Conservation (phyloP, 2,797 vertebrate species). For the Sphenodon punctatus region DNA sequence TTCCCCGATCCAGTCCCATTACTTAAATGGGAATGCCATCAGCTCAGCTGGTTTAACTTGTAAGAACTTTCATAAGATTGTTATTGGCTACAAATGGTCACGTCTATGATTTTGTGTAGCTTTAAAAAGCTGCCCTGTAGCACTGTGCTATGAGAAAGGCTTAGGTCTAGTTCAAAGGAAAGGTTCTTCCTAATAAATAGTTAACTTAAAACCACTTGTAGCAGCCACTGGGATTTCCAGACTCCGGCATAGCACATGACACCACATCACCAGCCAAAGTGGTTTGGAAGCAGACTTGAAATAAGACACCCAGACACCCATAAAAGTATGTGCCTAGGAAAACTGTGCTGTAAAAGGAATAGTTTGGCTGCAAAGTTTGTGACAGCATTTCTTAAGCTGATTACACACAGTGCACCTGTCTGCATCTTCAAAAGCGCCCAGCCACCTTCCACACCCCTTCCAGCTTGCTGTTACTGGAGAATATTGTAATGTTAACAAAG, state of each 20-base stretch:
- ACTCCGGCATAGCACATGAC: not conserved
- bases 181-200: not conserved
- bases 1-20: no score
- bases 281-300: not conserved
- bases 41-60: not conserved
- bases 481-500: not conserved
- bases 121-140: no score
- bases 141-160: no score
- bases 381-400: constrained; percentile 30
- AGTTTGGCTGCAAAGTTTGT: constrained; percentile 22
- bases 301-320: not conserved
- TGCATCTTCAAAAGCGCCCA: constrained; percentile 4
- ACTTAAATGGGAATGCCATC: not conserved
- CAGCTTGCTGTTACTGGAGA: constrained; percentile 34
- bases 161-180: not conserved
- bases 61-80: not conserved
- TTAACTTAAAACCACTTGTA: not conserved
- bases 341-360: not conserved
- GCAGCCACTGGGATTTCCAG: not conserved
- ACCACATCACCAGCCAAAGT: not conserved
- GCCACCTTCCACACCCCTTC: constrained; percentile 28
- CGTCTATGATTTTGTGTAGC: not conserved
- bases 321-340: not conserved
- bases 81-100: not conserved
- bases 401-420: constrained; percentile 33